phyloP scores from a whole-genome alignment of 2,888 invertebrate genomes.

The Heliconius hortense region DNA sequence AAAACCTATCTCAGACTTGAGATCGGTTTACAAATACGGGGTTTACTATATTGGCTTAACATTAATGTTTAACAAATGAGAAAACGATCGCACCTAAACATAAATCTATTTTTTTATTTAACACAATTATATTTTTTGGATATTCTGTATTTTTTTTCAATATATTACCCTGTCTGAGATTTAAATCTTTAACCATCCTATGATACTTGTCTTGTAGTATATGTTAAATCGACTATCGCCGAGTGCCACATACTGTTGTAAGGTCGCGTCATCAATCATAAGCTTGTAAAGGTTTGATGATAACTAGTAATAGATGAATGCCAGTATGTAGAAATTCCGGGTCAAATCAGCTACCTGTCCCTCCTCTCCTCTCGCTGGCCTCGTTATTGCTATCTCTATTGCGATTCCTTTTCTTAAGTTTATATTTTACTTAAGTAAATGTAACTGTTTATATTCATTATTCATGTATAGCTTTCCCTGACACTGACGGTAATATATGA shows the following conservation, averaged over 20 bases:
- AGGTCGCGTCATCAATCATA: constrained; percentile 30
- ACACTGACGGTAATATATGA: constrained; percentile 32
- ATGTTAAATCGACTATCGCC: constrained; percentile 11
- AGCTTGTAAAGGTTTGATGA: constrained; percentile 30
- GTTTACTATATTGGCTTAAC: too few species aligned
- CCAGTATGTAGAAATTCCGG: constrained; percentile 26
- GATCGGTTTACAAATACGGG: too few species aligned
- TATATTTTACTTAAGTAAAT: constrained; percentile 23
- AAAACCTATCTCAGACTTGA: too few species aligned
- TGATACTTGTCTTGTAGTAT: constrained; percentile 1
- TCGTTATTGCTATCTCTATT: constrained; percentile 17
- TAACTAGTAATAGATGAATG: constrained; percentile 27
- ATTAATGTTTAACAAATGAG: too few species aligned
- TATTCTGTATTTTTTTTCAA: too few species aligned
- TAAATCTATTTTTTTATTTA: too few species aligned
- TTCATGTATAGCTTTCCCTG: constrained; percentile 32
- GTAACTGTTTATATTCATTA: constrained; percentile 21
- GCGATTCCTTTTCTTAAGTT: constrained; percentile 4
- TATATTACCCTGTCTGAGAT: background rate
- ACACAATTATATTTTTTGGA: too few species aligned
- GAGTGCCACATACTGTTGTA: constrained; percentile 17
- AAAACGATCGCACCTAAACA: too few species aligned
- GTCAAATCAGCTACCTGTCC: constrained; percentile 20
- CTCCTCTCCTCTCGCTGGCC: constrained; percentile 3
- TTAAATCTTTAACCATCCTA: background rate